These are phyloP conservation scores for Zosterops borbonicus DNA, from an alignment of 2,113 vertebrate genomes.

Conservation along the genomic window DNA sequence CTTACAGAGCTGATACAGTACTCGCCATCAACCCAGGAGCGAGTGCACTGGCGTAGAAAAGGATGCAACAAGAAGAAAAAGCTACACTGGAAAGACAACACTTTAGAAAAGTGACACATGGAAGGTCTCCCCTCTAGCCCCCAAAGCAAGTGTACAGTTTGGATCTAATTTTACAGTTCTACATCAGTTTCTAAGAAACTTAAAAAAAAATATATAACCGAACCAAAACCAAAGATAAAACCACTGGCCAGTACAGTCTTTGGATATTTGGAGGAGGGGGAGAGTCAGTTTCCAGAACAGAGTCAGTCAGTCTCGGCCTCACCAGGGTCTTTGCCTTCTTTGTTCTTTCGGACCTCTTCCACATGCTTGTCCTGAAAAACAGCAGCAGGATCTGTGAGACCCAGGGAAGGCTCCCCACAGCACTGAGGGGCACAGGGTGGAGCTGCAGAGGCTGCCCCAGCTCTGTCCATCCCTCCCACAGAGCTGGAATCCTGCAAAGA, in stretches of 20 bases:
- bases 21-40: constrained; percentile 75
- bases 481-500: not conserved
- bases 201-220: constrained; percentile 53
- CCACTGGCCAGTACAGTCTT: constrained; percentile 87
- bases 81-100: constrained; percentile 85
- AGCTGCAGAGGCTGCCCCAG: not conserved
- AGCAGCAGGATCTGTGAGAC: not conserved
- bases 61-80: constrained; percentile 80
- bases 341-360: constrained; percentile 94
- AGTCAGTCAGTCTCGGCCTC: constrained; percentile 80
- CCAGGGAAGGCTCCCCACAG: not conserved
- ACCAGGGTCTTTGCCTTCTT: constrained; percentile 87
- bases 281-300: constrained; percentile 70
- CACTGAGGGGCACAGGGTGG: fast-evolving
- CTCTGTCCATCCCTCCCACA: not conserved
- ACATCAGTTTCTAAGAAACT: constrained; percentile 79
- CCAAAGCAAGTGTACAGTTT: constrained; percentile 76
- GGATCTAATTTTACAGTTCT: constrained; percentile 78
- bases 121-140: constrained; percentile 76
- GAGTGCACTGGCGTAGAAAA: constrained; percentile 76
- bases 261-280: constrained; percentile 82
- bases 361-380: constrained; percentile 89
- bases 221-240: constrained; percentile 75
- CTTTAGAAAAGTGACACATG: constrained; percentile 82
- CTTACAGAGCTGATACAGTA: constrained; percentile 79